phyloP scores from a whole-genome alignment of 2,888 invertebrate genomes.

The Macrosoma leucophasiata region DNA sequence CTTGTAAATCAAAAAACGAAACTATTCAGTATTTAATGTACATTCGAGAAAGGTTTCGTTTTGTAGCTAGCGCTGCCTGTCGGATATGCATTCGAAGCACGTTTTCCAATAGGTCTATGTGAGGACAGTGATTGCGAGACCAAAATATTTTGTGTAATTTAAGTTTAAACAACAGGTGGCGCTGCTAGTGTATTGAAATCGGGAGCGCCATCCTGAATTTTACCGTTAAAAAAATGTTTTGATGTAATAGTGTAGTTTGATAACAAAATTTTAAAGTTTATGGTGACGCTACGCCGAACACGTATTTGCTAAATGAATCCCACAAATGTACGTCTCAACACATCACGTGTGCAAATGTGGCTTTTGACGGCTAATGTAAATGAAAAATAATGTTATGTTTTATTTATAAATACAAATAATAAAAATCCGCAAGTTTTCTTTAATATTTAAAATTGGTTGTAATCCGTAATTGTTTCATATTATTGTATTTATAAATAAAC shows the following conservation, averaged over 20 bases:
- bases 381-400: too few relatives aligned
- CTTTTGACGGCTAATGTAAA: constrained; percentile 20
- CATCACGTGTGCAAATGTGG: constrained; percentile 20
- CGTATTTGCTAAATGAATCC: constrained; percentile 28
- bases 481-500: constrained; percentile 17
- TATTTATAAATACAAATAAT: too few relatives aligned
- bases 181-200: constrained; percentile 54
- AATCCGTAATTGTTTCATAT: not conserved
- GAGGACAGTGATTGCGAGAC: constrained; percentile 63
- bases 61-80: constrained; percentile 22
- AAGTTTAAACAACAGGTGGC: constrained; percentile 51
- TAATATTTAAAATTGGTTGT: not conserved
- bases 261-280: constrained; percentile 36
- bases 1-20: constrained; percentile 13
- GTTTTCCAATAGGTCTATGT: constrained; percentile 29
- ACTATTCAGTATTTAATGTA: constrained; percentile 2
- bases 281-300: constrained; percentile 54
- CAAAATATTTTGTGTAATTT: constrained; percentile 10
- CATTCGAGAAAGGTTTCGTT: constrained; percentile 14
- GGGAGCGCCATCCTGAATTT: constrained; percentile 69
- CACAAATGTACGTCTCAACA: constrained; percentile 27
- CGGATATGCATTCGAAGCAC: constrained; percentile 18
- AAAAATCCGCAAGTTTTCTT: too few relatives aligned
- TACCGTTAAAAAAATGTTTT: constrained; percentile 11
- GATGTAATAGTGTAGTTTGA: constrained; percentile 2